These are phyloP conservation scores for Eupithecia subumbrata DNA, from an alignment of 2,888 invertebrate genomes.

Conservation along the genomic window DNA sequence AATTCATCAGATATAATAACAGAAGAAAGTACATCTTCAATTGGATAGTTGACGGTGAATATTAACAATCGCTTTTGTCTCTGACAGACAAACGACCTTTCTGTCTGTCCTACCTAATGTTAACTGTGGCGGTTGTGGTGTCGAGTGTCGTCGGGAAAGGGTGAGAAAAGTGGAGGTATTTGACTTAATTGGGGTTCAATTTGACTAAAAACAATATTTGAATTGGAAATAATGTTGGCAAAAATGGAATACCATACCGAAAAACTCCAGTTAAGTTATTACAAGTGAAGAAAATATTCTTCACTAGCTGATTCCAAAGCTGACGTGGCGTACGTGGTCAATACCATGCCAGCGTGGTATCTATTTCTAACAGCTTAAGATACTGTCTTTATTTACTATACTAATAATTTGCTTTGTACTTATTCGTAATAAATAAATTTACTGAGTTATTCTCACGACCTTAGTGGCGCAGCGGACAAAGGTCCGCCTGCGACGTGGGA, in stretches of 20 bases:
- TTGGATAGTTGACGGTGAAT: not conserved
- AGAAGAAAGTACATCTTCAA: not conserved
- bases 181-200: not conserved
- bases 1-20: no score
- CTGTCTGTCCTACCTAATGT: not conserved
- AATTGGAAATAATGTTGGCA: not conserved
- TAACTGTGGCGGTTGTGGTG: not conserved
- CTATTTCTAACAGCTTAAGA: no score
- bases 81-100: not conserved
- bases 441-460: no score
- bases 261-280: not conserved
- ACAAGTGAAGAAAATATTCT: no score
- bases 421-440: no score
- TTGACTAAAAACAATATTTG: not conserved
- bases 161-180: not conserved
- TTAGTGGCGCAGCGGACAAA: no score
- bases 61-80: not conserved
- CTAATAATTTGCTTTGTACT: no score
- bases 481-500: no score
- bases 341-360: no score
- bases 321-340: no score
- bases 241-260: not conserved
- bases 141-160: not conserved
- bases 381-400: no score
- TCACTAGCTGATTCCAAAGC: no score